A percentile compares a stretch with the other conserved stretches of the same genome.
Evolutionary conservation across 2,113 vertebrate species (phyloP).

Genomic region (Spermophilus dauricus): DNA sequence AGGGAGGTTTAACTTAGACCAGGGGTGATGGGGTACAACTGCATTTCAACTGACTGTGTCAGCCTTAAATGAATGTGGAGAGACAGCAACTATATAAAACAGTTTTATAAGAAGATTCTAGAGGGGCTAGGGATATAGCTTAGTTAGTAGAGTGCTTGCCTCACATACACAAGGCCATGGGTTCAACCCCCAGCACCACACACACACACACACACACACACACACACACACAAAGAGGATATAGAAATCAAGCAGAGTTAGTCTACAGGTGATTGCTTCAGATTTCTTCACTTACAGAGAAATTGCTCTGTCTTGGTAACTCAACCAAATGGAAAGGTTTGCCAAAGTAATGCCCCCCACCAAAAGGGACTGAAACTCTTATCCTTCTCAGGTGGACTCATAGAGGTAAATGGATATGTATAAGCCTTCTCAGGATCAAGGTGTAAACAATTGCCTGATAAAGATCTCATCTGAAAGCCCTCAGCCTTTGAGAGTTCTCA

Average conservation of each 20-base stretch:
- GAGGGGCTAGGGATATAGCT: neutral
- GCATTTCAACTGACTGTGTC: neutral
- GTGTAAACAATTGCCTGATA: neutral
- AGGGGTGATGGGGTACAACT: neutral
- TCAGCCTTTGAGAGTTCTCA: neutral
- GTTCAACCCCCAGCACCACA: too few relatives aligned
- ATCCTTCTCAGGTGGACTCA: neutral
- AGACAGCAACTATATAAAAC: neutral
- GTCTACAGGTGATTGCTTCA: neutral
- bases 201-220: too few relatives aligned
- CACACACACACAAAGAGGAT: neutral
- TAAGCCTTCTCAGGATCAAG: neutral
- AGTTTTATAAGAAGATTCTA: neutral
- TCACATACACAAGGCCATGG: too few relatives aligned
- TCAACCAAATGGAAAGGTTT: neutral
- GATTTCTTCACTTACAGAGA: neutral
- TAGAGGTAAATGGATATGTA: neutral
- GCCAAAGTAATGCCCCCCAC: neutral
- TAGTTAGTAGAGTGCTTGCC: too few relatives aligned
- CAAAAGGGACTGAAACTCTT: fast-evolving
- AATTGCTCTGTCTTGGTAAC: neutral
- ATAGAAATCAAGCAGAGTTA: neutral
- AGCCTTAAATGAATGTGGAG: neutral
- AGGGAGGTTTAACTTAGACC: neutral
- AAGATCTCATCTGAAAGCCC: neutral